Base-by-base conservation (phyloP, 1,140 invertebrate genomes). In the Probaryconus sp. region DNA sequence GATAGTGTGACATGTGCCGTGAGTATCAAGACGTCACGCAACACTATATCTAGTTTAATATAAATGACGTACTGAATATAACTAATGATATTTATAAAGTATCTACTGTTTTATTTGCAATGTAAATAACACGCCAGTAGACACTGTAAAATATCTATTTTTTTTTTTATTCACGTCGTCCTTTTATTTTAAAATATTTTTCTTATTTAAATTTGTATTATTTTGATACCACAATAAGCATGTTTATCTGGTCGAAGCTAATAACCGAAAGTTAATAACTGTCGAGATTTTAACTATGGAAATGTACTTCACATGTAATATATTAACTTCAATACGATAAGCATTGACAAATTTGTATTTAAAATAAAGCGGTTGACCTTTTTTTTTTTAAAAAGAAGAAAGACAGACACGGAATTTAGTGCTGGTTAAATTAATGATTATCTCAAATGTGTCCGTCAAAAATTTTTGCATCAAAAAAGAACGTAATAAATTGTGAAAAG, bases 21-120 rank as follows among this genome's bases (percentile, higher is more conserved):
- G 14, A 14, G 21, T 70, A 64, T 71, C 68, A 71, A 58, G 45
- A 64, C 51, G 51, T 64, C 68, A 71, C 68, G 68, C 58, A 71
- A 71, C 31, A 42, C 35, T 50, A 63, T 63, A 63, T 63, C 56
- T 56, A 63, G 47, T 71, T 71, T 58, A 51, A 58, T 58, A 64
- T 64, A 64, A 71, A 58, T 51, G 43, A 50, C 33, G 48, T 48
- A 69, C 47, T 51, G 30, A 60, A 60, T 47, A 58, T 16, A 51
- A 51, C 18, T 58, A 51, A 60, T 60, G 31, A 56, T 56, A 53
- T 69, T 69, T 60, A 51, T 45, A 56, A 43, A 26, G 26, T 43
- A 58, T 58, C 37, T 53, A 50, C 17, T 10, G 0, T 0, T 0
- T 17, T 30, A 60, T 60, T 60, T 60, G 24, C 50, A 38, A 28